Evolutionary conservation across 2,797 vertebrate species (phyloP).

Genomic region (Sebastes iracundus): DNA sequence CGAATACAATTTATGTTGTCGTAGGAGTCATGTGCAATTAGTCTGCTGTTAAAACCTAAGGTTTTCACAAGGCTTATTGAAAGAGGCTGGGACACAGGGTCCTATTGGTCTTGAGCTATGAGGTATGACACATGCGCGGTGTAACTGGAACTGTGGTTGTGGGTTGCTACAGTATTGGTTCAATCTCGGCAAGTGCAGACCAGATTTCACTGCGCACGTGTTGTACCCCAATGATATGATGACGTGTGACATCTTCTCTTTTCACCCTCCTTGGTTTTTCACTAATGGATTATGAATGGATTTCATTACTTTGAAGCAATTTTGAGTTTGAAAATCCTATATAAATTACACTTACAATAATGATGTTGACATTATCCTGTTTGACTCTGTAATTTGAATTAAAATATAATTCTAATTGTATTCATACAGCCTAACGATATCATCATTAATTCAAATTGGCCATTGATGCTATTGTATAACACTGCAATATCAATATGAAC

Average conservation of each 20-base stretch:
- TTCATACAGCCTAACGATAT: not conserved
- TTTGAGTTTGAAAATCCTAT: not conserved
- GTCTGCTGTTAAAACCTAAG: not conserved
- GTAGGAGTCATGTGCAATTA: not conserved
- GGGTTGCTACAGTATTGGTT: not conserved
- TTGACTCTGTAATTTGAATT: not conserved
- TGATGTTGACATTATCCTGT: not conserved
- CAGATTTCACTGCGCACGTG: not conserved
- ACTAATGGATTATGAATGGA: not conserved
- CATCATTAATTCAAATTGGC: not conserved
- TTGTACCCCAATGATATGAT: not conserved
- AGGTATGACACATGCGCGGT: not conserved
- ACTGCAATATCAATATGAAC: not conserved
- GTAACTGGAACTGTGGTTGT: not conserved
- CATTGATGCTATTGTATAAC: not conserved
- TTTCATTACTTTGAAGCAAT: not conserved
- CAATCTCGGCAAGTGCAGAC: not conserved
- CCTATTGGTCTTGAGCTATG: not conserved
- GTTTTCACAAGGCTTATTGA: not conserved
- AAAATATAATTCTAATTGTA: not conserved
- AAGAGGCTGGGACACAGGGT: not conserved
- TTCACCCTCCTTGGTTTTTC: not conserved
- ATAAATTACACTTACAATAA: not conserved
- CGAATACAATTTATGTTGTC: too few species aligned
- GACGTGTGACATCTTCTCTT: not conserved